These are phyloP conservation scores for Campoplex nolae DNA, from an alignment of 2,888 invertebrate genomes.

Conservation along the genomic window DNA sequence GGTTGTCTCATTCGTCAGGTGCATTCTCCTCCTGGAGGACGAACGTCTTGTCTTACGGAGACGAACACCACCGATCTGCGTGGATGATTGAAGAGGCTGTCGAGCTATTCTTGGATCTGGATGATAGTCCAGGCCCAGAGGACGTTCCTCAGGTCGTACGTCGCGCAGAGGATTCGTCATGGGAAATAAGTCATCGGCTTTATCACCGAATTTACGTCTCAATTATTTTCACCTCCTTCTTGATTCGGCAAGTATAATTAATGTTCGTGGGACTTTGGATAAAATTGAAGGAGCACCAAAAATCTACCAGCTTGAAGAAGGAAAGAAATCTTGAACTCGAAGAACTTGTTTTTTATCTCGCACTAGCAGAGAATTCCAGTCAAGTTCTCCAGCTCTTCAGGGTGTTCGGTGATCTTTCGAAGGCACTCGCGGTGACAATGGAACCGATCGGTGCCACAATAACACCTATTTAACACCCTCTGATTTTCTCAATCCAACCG, in stretches of 20 bases:
- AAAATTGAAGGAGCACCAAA: not conserved
- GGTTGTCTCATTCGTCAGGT: slow-evolving; percentile 92
- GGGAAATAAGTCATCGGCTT: slow-evolving; percentile 75
- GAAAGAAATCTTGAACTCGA: not conserved
- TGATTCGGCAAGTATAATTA: not conserved
- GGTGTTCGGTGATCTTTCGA: not conserved
- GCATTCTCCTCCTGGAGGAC: slow-evolving; percentile 87
- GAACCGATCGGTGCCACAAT: slow-evolving; percentile 38
- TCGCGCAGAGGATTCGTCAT: slow-evolving; percentile 84
- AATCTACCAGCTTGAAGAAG: not conserved
- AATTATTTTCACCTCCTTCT: not conserved
- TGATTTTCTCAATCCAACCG: slow-evolving; percentile 24
- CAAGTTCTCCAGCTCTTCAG: not conserved
- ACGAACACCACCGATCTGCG: slow-evolving; percentile 74
- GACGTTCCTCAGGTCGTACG: slow-evolving; percentile 82
- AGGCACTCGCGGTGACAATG: slow-evolving; percentile 1
- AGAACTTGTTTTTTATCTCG: not conserved
- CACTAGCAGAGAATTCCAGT: not conserved
- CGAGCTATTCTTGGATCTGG: slow-evolving; percentile 77
- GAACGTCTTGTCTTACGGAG: slow-evolving; percentile 78
- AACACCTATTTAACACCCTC: slow-evolving; percentile 42
- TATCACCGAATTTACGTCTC: slow-evolving; percentile 4
- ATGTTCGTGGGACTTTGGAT: not conserved
- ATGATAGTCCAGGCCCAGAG: slow-evolving; percentile 80
- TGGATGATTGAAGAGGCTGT: slow-evolving; percentile 71